Evolutionary conservation across 2,888 invertebrate genomes (phyloP).

Genomic region (Tachina grossa): DNA sequence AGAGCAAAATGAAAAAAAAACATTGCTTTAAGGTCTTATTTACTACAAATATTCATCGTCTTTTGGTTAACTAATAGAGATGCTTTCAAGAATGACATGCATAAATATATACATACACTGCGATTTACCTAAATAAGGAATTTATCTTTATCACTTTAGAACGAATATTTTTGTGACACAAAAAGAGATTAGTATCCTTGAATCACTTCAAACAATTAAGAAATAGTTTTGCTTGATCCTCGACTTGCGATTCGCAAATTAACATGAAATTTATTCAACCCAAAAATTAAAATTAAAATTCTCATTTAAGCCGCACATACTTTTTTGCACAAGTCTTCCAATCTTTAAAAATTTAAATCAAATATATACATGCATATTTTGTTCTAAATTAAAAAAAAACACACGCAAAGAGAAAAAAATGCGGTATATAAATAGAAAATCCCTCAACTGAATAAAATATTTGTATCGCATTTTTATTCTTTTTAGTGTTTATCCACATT

Average conservation of each 20-base stretch:
- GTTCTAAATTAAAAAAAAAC: conserved; percentile 30
- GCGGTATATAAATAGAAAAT: conserved; percentile 44
- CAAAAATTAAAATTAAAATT: not conserved
- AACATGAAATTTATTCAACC: not conserved
- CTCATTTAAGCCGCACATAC: not conserved
- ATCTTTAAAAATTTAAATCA: conserved; percentile 11
- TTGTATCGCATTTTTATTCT: conserved; percentile 22
- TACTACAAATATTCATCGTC: not conserved
- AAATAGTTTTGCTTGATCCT: no score
- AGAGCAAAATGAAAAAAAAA: not conserved
- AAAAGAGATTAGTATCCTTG: no score
- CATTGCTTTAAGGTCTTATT: not conserved
- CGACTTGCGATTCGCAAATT: no score
- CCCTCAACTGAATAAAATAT: conserved; percentile 55
- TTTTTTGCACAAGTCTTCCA: not conserved
- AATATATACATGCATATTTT: conserved; percentile 1
- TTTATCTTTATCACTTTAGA: no score
- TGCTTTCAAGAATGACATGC: not conserved
- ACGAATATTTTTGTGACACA: no score
- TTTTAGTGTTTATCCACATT: conserved; percentile 49
- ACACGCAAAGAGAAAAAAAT: not conserved
- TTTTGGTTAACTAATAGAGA: not conserved
- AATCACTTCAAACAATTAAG: no score
- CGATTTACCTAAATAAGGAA: no score
- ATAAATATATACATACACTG: no score